A percentile compares a stretch with the other conserved stretches of the same genome.
phyloP scores from a whole-genome alignment of 2,797 vertebrate genomes.

The Poliocrania exsul region DNA sequence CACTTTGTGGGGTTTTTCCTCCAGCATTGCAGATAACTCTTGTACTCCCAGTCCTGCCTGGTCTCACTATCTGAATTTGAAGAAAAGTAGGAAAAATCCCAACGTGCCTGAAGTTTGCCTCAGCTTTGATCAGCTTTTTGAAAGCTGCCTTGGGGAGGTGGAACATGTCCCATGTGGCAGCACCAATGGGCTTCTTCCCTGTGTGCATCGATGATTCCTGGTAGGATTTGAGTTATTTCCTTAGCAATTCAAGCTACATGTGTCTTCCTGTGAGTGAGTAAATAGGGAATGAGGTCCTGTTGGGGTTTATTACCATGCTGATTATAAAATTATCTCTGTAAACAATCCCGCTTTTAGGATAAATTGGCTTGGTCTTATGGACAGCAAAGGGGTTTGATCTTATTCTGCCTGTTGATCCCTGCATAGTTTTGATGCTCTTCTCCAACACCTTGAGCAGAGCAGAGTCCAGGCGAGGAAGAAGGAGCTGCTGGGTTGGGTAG shows the following conservation, averaged over 20 bases:
- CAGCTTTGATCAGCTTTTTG: background rate
- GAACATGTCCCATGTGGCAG: background rate
- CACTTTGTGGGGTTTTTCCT: accelerated
- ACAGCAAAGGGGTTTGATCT: background rate
- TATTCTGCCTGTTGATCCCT: background rate
- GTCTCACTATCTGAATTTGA: background rate
- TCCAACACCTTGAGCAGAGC: background rate
- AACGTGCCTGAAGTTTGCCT: accelerated
- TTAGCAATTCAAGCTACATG: background rate
- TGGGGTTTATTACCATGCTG: background rate
- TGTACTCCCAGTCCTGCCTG: background rate
- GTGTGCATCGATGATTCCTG: accelerated
- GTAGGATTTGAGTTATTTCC: background rate
- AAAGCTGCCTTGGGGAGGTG: background rate
- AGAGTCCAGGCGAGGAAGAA: background rate
- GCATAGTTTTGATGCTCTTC: background rate
- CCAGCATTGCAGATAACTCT: background rate
- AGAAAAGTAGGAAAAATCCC: background rate
- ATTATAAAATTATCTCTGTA: background rate
- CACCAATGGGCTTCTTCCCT: background rate
- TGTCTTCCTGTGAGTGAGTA: background rate
- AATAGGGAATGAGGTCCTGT: background rate
- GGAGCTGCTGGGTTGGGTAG: background rate
- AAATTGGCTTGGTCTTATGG: background rate
- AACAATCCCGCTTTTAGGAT: background rate